phyloP scores from a whole-genome alignment of 2,797 vertebrate genomes.

The Pyrrhura leucotis region DNA sequence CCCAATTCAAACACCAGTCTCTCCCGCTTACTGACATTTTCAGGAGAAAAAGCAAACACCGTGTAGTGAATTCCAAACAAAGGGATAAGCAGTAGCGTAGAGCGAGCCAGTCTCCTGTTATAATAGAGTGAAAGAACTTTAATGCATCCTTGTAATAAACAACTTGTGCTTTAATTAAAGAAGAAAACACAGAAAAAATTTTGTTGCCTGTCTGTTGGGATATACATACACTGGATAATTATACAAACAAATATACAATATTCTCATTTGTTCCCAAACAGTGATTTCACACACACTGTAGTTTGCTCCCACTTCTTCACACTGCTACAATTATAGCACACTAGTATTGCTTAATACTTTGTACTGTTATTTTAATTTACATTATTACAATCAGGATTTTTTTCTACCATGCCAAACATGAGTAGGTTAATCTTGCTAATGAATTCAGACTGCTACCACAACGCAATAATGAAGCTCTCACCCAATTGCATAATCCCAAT shows the following conservation, averaged over 20 bases:
- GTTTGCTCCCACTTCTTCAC: constrained; percentile 23
- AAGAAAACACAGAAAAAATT: constrained; percentile 5
- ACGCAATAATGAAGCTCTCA: not conserved
- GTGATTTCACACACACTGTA: not conserved
- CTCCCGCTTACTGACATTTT: constrained; percentile 95
- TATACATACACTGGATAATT: not conserved
- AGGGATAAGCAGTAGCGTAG: constrained; percentile 96
- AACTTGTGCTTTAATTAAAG: constrained; percentile 3
- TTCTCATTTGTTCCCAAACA: not conserved
- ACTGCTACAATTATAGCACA: not conserved
- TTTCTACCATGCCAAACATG: not conserved
- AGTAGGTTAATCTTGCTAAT: not conserved
- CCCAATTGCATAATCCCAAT: not conserved
- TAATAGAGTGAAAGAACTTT: constrained; percentile 50
- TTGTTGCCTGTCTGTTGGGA: not conserved
- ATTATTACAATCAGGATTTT: not conserved
- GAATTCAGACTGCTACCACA: constrained; percentile 15
- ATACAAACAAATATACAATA: not conserved
- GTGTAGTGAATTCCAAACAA: constrained; percentile 99
- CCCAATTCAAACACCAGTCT: constrained; percentile 96
- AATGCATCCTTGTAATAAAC: not conserved
- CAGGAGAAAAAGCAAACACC: constrained; percentile 97
- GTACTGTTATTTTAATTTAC: not conserved
- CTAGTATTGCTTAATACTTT: not conserved
- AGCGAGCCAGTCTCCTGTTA: constrained; percentile 92